Evolutionary conservation across 1,140 invertebrate genomes (phyloP), one percentile per base, ranked within the genome.

Genomic region (Drosophila equinoxialis): DNA sequence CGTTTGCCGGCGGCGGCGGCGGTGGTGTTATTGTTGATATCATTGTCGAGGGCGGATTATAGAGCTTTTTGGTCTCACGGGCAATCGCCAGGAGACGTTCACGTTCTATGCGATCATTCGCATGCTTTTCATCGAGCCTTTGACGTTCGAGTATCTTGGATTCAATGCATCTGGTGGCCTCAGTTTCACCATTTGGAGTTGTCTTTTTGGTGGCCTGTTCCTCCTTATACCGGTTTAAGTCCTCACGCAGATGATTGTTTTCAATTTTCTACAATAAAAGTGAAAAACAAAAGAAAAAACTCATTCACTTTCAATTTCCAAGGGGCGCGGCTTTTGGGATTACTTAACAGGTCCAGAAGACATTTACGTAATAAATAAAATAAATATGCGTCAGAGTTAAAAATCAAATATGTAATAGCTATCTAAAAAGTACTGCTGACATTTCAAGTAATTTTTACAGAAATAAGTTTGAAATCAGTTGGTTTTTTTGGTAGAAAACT

Each of bases 161-260:
- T 39, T 91, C 92, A 65, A 93, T 93, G 63, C 82, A 89, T 20
- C 66, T 77, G 30, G 92, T 85, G 1, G 81, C 78, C 59, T 86
- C 81, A 1, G 71, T 64, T 33, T 91, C 45, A 0, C 8, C 77
- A 30, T 79, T 78, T 11, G 63, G 68, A 2, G 71, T 30, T 1
- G 64, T 11, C 35, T 64, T 37, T 4, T 68, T 26, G 14, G 54
- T 35, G 10, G 63, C 48, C 1, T 45, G 72, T 61, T 79, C 64
- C 51, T 84, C 58, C 69, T 94, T 94, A 70, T 94, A 93, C 74
- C 93, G 93, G 45, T 93, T 92, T 1, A 94, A 74, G 78, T 94
- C 92, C 14, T 94, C 93, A 7, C 93, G 92, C 3, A 94, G 83
- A 10, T 92, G 92, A 61, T 91, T 83, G 70, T 94, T 94, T 87